Percentiles rank a stretch among this genome's conserved stretches.
Conservation (phyloP, 1,140 invertebrate genomes). For the Musca vetustissima region DNA sequence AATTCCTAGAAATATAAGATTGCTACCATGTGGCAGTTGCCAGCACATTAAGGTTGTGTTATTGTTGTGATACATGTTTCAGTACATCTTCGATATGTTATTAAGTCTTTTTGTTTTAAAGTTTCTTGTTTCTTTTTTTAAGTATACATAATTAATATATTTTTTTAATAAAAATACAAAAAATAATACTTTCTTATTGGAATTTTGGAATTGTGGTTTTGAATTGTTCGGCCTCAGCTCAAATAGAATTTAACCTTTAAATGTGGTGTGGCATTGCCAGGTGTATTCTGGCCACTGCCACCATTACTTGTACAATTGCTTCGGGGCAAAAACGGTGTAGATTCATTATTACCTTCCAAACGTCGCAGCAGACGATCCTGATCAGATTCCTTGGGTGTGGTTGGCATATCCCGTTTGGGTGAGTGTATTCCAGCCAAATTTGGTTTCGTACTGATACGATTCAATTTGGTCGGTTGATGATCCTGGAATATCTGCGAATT, state of each 20-base stretch:
- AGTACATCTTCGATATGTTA: not conserved
- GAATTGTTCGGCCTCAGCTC: slow-evolving; percentile 8
- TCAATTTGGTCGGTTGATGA: slow-evolving; percentile 51
- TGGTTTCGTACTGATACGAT: slow-evolving; percentile 48
- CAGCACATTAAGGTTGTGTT: not conserved
- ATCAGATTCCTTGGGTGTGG: slow-evolving; percentile 45
- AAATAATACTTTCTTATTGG: slow-evolving; percentile 7
- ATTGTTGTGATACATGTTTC: too few species aligned
- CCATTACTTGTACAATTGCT: not conserved
- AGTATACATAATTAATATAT: not conserved
- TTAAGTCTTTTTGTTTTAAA: slow-evolving; percentile 17
- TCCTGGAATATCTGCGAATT: slow-evolving; percentile 55
- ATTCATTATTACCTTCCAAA: slow-evolving; percentile 52
- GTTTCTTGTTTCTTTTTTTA: not conserved
- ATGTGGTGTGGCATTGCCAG: slow-evolving; percentile 13
- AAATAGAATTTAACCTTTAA: slow-evolving; percentile 29
- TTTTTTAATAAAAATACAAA: slow-evolving; percentile 2
- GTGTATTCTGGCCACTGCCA: not conserved
- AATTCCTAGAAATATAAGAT: not conserved
- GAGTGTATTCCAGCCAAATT: slow-evolving; percentile 46
- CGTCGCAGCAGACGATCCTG: slow-evolving; percentile 48
- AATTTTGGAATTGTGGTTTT: not conserved
- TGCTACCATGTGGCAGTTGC: not conserved
- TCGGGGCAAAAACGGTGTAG: slow-evolving; percentile 10
- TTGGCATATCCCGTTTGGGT: slow-evolving; percentile 42